Conservation (phyloP, 2,888 invertebrate genomes). For the Galerucella pusilla region DNA sequence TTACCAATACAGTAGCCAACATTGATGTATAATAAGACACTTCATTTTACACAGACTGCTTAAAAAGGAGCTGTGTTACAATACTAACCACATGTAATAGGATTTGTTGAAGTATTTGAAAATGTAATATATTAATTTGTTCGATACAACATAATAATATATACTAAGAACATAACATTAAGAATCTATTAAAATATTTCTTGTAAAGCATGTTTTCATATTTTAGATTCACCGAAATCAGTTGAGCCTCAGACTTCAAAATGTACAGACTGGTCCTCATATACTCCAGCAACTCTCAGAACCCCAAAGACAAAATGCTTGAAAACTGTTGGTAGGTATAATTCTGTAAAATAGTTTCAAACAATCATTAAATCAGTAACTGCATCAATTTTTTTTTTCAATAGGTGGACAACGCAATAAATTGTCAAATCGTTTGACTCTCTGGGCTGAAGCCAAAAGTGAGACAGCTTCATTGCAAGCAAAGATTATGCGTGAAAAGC, state of each 20-base stretch:
- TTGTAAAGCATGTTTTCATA: constrained; percentile 1
- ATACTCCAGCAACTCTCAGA: too few relatives aligned
- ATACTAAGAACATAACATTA: background rate
- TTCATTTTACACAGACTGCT: background rate
- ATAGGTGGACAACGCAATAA: too few relatives aligned
- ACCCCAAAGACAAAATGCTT: too few relatives aligned
- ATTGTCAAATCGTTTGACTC: too few relatives aligned
- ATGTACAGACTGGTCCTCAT: background rate
- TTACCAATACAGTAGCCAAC: too few relatives aligned
- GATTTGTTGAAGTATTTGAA: background rate
- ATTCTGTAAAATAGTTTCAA: too few relatives aligned
- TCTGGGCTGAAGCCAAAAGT: too few relatives aligned
- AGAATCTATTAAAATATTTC: background rate
- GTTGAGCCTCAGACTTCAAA: background rate
- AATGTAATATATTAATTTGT: background rate
- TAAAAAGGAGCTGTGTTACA: background rate
- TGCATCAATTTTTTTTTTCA: too few relatives aligned
- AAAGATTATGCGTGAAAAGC: too few relatives aligned
- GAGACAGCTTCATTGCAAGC: too few relatives aligned
- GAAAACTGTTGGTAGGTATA: too few relatives aligned
- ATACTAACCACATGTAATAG: background rate
- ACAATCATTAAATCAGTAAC: too few relatives aligned
- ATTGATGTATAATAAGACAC: background rate
- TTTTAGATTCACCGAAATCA: background rate
- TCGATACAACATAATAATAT: background rate